phyloP scores from a whole-genome alignment of 2,797 vertebrate species.

The Intellagama lesueurii region DNA sequence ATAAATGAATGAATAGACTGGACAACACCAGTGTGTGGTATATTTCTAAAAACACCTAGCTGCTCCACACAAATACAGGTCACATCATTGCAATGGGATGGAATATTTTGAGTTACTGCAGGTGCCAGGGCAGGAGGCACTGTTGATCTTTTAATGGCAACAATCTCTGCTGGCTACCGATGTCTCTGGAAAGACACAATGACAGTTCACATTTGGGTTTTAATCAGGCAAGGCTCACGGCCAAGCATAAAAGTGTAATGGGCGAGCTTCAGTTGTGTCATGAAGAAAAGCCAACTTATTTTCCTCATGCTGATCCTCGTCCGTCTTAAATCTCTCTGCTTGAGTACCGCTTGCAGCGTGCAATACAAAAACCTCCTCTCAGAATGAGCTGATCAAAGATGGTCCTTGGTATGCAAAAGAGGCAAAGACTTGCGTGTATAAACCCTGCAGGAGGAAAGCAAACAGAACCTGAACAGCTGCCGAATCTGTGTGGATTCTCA shows the following conservation, averaged over 20 bases:
- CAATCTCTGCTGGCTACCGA: background rate
- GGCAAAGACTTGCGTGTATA: conserved; percentile 37
- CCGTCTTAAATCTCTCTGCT: conserved; percentile 50
- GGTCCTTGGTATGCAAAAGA: conserved; percentile 7
- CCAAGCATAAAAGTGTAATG: background rate
- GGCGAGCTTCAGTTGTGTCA: conserved; percentile 42
- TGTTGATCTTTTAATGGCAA: background rate
- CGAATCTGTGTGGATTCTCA: conserved; percentile 45
- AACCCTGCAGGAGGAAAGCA: conserved; percentile 48
- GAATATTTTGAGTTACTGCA: background rate
- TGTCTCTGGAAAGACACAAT: conserved; percentile 29
- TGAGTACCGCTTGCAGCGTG: conserved; percentile 23
- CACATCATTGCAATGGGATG: background rate
- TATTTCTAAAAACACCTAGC: background rate
- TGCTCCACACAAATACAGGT: background rate
- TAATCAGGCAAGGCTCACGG: conserved; percentile 1
- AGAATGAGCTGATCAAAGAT: conserved; percentile 48
- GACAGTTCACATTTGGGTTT: conserved; percentile 16
- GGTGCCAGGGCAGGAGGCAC: background rate
- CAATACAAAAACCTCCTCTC: conserved; percentile 36
- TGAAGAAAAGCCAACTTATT: background rate
- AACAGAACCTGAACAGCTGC: conserved; percentile 12
- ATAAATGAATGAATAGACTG: background rate
- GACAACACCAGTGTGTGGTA: background rate
- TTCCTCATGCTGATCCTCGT: conserved; percentile 52